Conservation (phyloP, 2,888 invertebrate species). For the Caenorhabditis plicata region DNA sequence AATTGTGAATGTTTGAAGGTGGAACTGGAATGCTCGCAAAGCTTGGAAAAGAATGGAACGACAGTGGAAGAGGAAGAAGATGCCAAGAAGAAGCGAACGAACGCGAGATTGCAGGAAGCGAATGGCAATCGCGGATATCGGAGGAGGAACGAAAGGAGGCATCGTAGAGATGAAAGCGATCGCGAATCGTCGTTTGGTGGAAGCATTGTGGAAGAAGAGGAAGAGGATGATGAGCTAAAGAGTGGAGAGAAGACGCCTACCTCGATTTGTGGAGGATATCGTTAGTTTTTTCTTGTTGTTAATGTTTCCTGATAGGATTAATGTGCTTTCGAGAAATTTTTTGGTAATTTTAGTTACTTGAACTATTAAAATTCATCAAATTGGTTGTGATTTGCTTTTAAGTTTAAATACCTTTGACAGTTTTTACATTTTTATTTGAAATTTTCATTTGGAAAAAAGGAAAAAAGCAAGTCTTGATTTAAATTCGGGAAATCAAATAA, state of each 20-base stretch:
- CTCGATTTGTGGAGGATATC: not conserved
- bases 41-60: conserved; percentile 19
- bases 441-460: too few species aligned
- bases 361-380: too few species aligned
- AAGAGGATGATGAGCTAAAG: conserved; percentile 20
- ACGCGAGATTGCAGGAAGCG: conserved; percentile 3
- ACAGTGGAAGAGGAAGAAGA: conserved; percentile 9
- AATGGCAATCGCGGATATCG: not conserved
- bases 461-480: too few species aligned
- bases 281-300: not conserved
- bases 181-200: conserved; percentile 36
- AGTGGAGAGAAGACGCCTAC: conserved; percentile 41
- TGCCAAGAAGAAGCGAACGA: conserved; percentile 6
- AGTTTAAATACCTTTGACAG: too few species aligned
- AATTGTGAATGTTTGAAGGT: too few species aligned
- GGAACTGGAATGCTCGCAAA: too few species aligned
- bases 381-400: too few species aligned
- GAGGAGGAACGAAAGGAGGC: conserved; percentile 1
- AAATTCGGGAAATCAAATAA: too few species aligned
- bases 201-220: conserved; percentile 34
- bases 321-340: too few species aligned
- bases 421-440: too few species aligned
- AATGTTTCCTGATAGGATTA: not conserved
- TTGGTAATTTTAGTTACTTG: too few species aligned
- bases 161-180: conserved; percentile 19